Percentiles rank a stretch among this genome's conserved stretches.
phyloP scores from a whole-genome alignment of 37 sponge, comb jelly and placozoan genomes.

The Halichondria panicea region DNA sequence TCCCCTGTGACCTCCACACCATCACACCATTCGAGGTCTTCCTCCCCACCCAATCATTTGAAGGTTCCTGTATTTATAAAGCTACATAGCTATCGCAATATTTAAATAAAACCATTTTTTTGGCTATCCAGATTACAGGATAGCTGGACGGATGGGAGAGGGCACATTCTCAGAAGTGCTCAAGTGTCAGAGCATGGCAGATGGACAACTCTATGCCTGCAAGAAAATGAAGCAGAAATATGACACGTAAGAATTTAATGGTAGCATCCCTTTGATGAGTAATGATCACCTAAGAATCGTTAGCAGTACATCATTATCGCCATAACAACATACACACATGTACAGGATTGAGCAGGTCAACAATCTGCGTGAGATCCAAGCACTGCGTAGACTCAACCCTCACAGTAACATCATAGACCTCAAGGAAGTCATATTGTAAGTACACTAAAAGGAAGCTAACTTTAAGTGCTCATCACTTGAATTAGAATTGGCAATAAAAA shows the following conservation, averaged over 20 bases:
- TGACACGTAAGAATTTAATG: conserved; percentile 70
- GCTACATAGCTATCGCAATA: too few relatives aligned
- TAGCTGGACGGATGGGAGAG: conserved; percentile 91
- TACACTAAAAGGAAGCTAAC: background rate
- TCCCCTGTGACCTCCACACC: too few relatives aligned
- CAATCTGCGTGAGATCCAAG: conserved; percentile 93
- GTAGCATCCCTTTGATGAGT: background rate
- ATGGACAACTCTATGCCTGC: conserved; percentile 95
- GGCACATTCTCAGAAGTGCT: conserved; percentile 98
- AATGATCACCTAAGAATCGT: background rate
- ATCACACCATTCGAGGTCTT: too few relatives aligned
- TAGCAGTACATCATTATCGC: background rate
- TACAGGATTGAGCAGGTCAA: conserved; percentile 91
- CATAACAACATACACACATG: background rate
- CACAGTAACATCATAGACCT: conserved; percentile 94
- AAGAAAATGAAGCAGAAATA: conserved; percentile 97
- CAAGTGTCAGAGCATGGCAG: conserved; percentile 89
- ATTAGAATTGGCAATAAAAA: too few relatives aligned
- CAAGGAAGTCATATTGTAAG: conserved; percentile 96
- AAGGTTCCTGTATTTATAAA: too few relatives aligned
- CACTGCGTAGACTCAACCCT: conserved; percentile 89
- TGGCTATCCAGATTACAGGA: conserved; percentile 72
- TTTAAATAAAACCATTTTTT: too few relatives aligned
- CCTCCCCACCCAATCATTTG: too few relatives aligned
- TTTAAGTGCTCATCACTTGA: background rate